phyloP scores from a whole-genome alignment of 2,888 invertebrate genomes.

The Chorisops tibialis region DNA sequence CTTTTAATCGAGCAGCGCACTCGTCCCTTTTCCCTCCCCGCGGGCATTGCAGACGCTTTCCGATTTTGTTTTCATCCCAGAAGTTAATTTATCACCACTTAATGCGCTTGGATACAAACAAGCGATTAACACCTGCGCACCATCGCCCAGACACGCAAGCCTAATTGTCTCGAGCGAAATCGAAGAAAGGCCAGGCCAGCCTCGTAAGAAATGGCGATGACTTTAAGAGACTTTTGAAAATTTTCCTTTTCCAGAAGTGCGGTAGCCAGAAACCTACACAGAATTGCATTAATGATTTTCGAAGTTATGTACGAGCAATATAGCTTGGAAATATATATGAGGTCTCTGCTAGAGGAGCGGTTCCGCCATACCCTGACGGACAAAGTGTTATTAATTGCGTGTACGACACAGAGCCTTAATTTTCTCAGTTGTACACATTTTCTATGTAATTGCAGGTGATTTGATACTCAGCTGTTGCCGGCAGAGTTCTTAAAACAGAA shows the following conservation, averaged over 20 bases:
- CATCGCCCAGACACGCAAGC: conserved; percentile 27
- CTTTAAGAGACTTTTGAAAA: background rate
- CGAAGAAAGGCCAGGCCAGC: background rate
- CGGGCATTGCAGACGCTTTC: background rate
- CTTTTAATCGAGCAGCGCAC: conserved; percentile 22
- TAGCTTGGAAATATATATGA: no score
- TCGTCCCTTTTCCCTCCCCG: background rate
- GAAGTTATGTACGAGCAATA: background rate
- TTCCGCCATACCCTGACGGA: background rate
- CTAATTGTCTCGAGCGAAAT: conserved; percentile 26
- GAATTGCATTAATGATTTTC: conserved; percentile 8
- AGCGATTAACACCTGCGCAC: conserved; percentile 33
- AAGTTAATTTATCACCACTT: conserved; percentile 28
- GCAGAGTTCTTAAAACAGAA: background rate
- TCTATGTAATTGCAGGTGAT: conserved; percentile 10
- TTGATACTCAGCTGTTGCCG: conserved; percentile 9
- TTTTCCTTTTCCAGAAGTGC: background rate
- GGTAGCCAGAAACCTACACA: conserved; percentile 9
- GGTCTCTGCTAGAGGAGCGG: background rate
- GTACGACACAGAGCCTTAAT: conserved; percentile 9
- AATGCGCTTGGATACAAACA: conserved; percentile 28
- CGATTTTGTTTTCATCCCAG: background rate
- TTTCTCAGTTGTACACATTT: background rate
- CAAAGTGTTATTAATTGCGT: conserved; percentile 20
- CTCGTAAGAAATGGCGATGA: background rate